Conservation (phyloP, 2,888 invertebrate genomes). For the Sipha maydis region DNA sequence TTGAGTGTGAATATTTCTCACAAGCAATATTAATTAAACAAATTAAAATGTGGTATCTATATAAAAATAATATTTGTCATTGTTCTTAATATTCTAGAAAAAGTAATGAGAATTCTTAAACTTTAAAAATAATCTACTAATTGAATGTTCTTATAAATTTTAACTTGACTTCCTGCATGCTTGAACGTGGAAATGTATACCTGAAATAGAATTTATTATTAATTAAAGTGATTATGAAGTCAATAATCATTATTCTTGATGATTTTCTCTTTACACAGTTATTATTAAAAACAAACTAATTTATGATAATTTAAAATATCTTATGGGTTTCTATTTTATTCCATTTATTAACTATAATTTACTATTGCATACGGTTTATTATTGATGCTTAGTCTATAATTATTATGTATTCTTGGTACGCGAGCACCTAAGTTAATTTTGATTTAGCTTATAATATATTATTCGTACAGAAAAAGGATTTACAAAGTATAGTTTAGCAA, state of each 20-base stretch:
- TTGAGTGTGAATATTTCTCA: slow-evolving; percentile 14
- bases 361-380: neutral
- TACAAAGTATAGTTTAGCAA: neutral
- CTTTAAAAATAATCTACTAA: no score
- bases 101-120: neutral
- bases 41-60: neutral
- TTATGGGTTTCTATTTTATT: neutral
- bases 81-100: neutral
- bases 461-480: neutral
- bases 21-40: slow-evolving; percentile 7
- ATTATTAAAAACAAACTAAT: neutral
- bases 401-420: neutral
- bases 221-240: neutral
- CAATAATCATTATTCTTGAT: neutral
- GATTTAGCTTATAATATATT: neutral
- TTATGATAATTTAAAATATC: neutral
- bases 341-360: slow-evolving; percentile 1
- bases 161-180: neutral
- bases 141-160: neutral
- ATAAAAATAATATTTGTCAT: neutral
- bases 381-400: neutral
- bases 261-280: neutral
- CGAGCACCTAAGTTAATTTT: neutral
- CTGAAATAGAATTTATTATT: neutral
- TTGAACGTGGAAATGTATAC: neutral